These are phyloP conservation scores for Anomalospiza imberbis DNA, from an alignment of 2,797 vertebrate genomes.

Conservation along the genomic window DNA sequence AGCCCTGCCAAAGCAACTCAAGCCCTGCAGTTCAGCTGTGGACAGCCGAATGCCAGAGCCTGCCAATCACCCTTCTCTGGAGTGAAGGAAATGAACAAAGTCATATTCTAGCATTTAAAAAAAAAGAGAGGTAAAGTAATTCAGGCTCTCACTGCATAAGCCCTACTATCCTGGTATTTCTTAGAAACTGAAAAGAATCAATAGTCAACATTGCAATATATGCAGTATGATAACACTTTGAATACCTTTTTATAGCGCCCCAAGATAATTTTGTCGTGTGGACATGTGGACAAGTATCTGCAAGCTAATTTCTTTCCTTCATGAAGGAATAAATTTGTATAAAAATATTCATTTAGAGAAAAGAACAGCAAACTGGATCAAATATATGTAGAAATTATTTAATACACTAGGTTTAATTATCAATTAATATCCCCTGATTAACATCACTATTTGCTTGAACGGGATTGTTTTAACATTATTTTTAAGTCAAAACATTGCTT, in stretches of 20 bases:
- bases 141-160: neutral
- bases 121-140: neutral
- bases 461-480: neutral
- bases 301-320: neutral
- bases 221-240: neutral
- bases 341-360: neutral
- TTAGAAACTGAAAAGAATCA: neutral
- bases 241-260: neutral
- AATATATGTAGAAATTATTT: neutral
- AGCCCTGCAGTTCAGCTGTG: conserved; percentile 16
- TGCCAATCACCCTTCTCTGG: conserved; percentile 8
- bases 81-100: neutral
- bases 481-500: conserved; percentile 23
- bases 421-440: neutral
- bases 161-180: neutral
- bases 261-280: neutral
- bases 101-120: neutral
- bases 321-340: neutral
- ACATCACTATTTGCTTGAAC: neutral
- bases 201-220: neutral
- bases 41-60: neutral
- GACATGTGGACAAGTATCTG: neutral
- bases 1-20: conserved; percentile 36
- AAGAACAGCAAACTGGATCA: neutral
- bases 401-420: neutral